phyloP scores from a whole-genome alignment of 1,140 invertebrate species.

The Drosophila truncata region DNA sequence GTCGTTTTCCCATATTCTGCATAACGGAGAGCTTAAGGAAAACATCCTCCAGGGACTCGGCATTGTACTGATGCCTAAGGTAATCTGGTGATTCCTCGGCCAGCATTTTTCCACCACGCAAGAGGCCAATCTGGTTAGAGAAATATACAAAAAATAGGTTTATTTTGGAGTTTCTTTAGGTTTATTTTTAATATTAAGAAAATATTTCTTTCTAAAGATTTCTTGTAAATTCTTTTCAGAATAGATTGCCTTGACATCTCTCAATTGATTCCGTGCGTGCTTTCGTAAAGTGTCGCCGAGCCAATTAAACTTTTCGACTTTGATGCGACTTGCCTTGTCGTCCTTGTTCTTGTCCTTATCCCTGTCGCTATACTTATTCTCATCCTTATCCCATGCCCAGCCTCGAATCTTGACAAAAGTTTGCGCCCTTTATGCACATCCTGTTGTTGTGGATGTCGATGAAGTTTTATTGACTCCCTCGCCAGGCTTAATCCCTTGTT shows the following conservation, averaged over 20 bases:
- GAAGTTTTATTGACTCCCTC: slow-evolving; percentile 76
- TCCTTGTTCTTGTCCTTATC: not conserved
- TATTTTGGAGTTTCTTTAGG: not conserved
- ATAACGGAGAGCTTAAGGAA: slow-evolving; percentile 95
- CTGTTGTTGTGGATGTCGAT: slow-evolving; percentile 57
- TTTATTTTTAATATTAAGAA: not conserved
- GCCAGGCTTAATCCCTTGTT: slow-evolving; percentile 26
- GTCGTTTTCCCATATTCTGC: slow-evolving; percentile 92
- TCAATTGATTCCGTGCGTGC: slow-evolving; percentile 58
- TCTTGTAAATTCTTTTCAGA: not conserved
- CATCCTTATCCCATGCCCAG: not conserved
- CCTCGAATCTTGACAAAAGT: slow-evolving; percentile 47
- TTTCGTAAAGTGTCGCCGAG: slow-evolving; percentile 61
- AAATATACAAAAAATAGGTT: not conserved
- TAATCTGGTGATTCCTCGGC: slow-evolving; percentile 95
- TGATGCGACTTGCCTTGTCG: slow-evolving; percentile 18
- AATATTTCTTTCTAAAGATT: not conserved
- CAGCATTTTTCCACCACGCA: slow-evolving; percentile 95
- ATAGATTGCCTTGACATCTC: slow-evolving; percentile 10
- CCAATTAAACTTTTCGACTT: slow-evolving; percentile 75
- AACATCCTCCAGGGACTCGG: slow-evolving; percentile 95
- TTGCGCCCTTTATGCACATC: slow-evolving; percentile 62
- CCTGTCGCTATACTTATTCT: not conserved
- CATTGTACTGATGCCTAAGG: slow-evolving; percentile 91
- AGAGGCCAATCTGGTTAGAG: slow-evolving; percentile 92